phyloP scores from a whole-genome alignment of 1,140 invertebrate species.

The Drosophila sproati region DNA sequence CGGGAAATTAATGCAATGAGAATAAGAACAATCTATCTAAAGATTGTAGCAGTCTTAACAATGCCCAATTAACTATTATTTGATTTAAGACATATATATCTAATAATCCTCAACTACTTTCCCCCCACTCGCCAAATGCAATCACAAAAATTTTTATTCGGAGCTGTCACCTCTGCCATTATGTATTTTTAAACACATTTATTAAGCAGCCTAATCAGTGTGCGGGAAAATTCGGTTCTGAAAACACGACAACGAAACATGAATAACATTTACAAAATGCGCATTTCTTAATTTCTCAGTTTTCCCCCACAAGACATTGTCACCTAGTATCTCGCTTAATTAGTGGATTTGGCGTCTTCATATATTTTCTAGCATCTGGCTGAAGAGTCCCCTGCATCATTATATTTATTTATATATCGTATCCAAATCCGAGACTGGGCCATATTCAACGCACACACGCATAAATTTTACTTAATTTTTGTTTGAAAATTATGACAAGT shows the following conservation, averaged over 20 bases:
- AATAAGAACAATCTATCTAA: neutral
- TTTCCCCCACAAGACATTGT: constrained; percentile 49
- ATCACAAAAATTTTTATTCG: neutral
- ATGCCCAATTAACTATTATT: neutral
- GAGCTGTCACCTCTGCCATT: constrained; percentile 46
- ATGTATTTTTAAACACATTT: constrained; percentile 53
- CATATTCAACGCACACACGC: constrained; percentile 18
- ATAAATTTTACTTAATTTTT: constrained; percentile 73
- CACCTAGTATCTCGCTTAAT: constrained; percentile 73
- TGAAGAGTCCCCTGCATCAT: neutral
- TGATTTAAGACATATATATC: neutral
- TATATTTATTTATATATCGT: constrained; percentile 37
- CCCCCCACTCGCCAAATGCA: neutral
- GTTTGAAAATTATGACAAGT: constrained; percentile 80
- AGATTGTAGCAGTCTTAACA: neutral
- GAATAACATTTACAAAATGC: constrained; percentile 64
- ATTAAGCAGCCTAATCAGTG: constrained; percentile 66
- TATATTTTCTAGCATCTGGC: constrained; percentile 35
- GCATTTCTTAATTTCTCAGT: constrained; percentile 47
- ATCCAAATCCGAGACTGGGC: constrained; percentile 58
- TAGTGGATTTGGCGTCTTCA: constrained; percentile 74
- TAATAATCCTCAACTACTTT: neutral
- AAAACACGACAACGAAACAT: constrained; percentile 58
- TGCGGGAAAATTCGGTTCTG: constrained; percentile 23
- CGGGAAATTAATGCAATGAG: constrained; percentile 5